Percentiles rank a stretch among this genome's conserved stretches.
phyloP scores from a whole-genome alignment of 2,888 invertebrate species.

The Herminia tarsipennalis region DNA sequence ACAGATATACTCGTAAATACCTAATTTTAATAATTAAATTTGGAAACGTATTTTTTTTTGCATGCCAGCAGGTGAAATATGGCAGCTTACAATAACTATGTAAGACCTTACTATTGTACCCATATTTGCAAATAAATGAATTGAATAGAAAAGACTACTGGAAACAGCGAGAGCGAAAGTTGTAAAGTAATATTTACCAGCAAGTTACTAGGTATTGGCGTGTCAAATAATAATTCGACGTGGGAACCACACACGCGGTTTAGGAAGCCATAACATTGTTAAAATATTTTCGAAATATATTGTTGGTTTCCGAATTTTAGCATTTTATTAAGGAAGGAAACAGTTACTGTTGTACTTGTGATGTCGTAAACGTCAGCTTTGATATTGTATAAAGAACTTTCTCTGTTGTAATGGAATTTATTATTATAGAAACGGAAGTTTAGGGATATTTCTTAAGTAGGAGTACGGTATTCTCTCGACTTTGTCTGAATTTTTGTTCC shows the following conservation, averaged over 20 bases:
- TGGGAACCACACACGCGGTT: slow-evolving; percentile 25
- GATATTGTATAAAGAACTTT: neutral
- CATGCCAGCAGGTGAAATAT: too few species aligned
- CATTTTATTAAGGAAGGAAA: slow-evolving; percentile 9
- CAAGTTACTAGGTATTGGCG: slow-evolving; percentile 21
- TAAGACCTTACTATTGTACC: too few species aligned
- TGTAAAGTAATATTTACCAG: slow-evolving; percentile 28
- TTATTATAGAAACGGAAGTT: neutral
- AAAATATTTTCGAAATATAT: slow-evolving; percentile 3
- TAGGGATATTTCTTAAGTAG: neutral
- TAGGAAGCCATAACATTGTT: slow-evolving; percentile 10
- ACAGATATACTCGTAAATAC: too few species aligned
- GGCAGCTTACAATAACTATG: too few species aligned
- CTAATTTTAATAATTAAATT: too few species aligned
- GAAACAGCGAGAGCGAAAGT: slow-evolving; percentile 35
- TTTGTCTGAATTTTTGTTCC: neutral
- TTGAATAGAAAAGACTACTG: too few species aligned
- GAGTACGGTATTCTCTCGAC: neutral
- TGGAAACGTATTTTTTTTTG: too few species aligned
- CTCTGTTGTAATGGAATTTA: neutral
- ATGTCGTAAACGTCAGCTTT: neutral
- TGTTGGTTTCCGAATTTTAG: neutral
- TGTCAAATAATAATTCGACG: slow-evolving; percentile 26
- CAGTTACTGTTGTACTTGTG: neutral
- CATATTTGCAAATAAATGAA: too few species aligned